Percentiles rank a stretch among this genome's conserved stretches.
Evolutionary conservation across 1,140 invertebrate species (phyloP).

Genomic region (Papilio polyxenes): DNA sequence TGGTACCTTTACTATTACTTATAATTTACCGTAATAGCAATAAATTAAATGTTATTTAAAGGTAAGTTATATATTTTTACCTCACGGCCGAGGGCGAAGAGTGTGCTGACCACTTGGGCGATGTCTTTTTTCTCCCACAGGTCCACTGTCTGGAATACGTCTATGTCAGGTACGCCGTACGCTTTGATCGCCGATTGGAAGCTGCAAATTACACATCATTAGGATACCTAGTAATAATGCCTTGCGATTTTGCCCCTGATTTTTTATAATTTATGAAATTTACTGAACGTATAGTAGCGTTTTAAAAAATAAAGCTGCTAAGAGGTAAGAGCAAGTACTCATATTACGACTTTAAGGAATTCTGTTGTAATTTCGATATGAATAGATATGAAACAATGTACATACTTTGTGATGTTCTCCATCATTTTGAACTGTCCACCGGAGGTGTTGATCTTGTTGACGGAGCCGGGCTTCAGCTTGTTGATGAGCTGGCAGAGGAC

Average conservation of each 20-base stretch:
- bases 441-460: conserved; percentile 92
- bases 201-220: conserved; percentile 76
- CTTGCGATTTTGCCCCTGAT: neutral
- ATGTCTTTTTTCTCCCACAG: conserved; percentile 97
- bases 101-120: conserved; percentile 94
- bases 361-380: neutral
- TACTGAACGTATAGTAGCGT: too few relatives aligned
- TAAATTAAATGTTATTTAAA: neutral
- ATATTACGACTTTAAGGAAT: too few relatives aligned
- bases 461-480: conserved; percentile 89
- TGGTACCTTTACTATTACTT: too few relatives aligned
- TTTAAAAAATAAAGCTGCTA: neutral
- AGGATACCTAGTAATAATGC: neutral
- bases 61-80: conserved; percentile 81
- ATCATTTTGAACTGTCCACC: conserved; percentile 97
- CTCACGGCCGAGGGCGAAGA: conserved; percentile 94
- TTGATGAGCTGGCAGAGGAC: conserved; percentile 96
- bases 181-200: conserved; percentile 94
- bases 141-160: conserved; percentile 98
- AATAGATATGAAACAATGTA: conserved; percentile 1
- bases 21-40: neutral
- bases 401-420: conserved; percentile 95
- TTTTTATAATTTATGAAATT: neutral
- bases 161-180: conserved; percentile 95
- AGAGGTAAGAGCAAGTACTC: too few relatives aligned